Evolutionary conservation across 2,797 vertebrate species (phyloP).

Genomic region (Coranthus polyacanthus): DNA sequence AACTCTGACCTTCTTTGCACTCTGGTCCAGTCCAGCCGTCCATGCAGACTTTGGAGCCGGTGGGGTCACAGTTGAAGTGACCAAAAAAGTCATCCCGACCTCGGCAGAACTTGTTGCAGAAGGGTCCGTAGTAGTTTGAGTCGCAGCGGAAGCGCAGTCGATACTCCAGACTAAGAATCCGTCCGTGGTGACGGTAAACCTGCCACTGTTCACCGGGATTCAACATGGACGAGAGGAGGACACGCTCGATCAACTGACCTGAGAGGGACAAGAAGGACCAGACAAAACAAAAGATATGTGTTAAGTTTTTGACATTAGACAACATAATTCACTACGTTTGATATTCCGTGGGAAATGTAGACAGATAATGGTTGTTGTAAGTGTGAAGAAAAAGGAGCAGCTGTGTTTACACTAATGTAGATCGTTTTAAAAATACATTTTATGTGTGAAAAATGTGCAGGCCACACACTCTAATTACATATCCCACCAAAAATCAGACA

Average conservation of each 20-base stretch:
- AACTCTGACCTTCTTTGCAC: conserved; percentile 80
- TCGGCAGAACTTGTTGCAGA: conserved; percentile 87
- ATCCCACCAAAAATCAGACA: no score
- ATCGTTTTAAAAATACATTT: no score
- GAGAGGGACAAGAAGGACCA: conserved; percentile 3
- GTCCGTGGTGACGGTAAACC: conserved; percentile 77
- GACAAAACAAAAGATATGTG: no score
- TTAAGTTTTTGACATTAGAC: no score
- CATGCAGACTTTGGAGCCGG: conserved; percentile 85
- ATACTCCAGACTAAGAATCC: conserved; percentile 80
- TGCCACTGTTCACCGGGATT: conserved; percentile 88
- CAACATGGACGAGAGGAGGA: conserved; percentile 86
- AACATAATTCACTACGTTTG: no score
- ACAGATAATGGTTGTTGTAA: no score
- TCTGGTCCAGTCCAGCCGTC: conserved; percentile 86
- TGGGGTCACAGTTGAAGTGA: conserved; percentile 84
- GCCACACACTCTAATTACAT: no score
- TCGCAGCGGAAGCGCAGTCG: conserved; percentile 85
- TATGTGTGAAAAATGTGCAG: no score
- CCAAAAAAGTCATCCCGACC: conserved; percentile 86
- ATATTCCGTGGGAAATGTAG: no score
- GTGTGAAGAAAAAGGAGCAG: no score
- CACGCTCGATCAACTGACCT: conserved; percentile 85
- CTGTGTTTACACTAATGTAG: no score
- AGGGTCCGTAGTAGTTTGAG: conserved; percentile 85